Percentiles rank a stretch among this genome's conserved stretches.
These are phyloP conservation scores for Hemicentrotus pulcherrimus DNA, from an alignment of 35 echinoderm and acorn worm species.

Conservation along the genomic window DNA sequence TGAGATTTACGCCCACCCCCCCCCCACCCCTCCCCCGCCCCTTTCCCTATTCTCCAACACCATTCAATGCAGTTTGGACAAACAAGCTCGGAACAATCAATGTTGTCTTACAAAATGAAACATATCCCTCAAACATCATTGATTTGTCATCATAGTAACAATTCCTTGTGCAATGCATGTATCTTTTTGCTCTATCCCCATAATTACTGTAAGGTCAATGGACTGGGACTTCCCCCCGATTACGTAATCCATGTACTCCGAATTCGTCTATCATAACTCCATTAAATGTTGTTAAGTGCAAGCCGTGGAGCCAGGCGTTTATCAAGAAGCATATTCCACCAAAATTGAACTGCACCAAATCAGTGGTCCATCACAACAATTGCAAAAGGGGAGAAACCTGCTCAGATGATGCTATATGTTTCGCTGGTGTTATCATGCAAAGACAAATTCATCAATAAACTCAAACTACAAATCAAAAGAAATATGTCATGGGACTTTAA, in stretches of 20 bases:
- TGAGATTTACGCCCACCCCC: too few relatives aligned
- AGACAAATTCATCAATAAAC: too few relatives aligned
- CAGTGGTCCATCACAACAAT: too few relatives aligned
- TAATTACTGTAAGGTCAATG: conserved; percentile 27
- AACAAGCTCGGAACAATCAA: too few relatives aligned
- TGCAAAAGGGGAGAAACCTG: too few relatives aligned
- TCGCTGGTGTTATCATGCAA: too few relatives aligned
- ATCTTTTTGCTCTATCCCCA: not conserved
- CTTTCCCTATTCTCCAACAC: not conserved
- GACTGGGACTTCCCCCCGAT: not conserved
- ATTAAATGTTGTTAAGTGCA: not conserved
- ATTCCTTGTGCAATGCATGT: not conserved
- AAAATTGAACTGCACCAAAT: too few relatives aligned
- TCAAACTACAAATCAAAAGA: too few relatives aligned
- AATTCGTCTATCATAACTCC: conserved; percentile 3
- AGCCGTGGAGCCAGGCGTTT: not conserved
- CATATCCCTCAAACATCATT: not conserved
- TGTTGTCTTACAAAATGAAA: not conserved
- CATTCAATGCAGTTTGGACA: not conserved
- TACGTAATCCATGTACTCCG: conserved; percentile 10
- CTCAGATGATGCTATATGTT: too few relatives aligned
- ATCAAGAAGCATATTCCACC: not conserved
- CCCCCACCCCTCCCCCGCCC: not conserved
- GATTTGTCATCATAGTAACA: not conserved
- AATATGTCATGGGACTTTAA: too few relatives aligned